Evolutionary conservation across 2,113 vertebrate genomes (phyloP).

Genomic region (Pluvianellus socialis): DNA sequence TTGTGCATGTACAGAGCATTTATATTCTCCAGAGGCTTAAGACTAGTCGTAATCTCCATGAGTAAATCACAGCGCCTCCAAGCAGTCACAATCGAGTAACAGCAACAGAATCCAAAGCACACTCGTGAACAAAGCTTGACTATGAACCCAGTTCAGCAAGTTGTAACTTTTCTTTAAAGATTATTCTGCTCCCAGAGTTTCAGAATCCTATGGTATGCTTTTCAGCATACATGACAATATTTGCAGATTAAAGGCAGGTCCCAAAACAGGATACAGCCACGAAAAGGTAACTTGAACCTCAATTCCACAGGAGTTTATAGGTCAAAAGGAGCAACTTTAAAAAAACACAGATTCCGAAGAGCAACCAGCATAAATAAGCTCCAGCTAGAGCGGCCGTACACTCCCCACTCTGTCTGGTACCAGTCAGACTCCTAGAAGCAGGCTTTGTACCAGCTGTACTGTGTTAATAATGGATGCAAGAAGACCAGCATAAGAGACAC

Average conservation of each 20-base stretch:
- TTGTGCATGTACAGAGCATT: neutral
- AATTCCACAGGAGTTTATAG: conserved; percentile 12
- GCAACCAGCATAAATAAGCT: conserved; percentile 55
- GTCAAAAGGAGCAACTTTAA: conserved; percentile 64
- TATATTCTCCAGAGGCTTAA: neutral
- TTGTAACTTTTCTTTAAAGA: neutral
- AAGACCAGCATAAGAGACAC: neutral
- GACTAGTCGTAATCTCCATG: neutral
- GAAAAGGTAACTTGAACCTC: conserved; percentile 29
- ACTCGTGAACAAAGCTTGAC: neutral
- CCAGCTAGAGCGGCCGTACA: neutral
- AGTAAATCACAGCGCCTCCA: neutral
- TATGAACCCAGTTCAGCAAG: accelerated
- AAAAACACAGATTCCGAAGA: conserved; percentile 56
- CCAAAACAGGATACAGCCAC: neutral
- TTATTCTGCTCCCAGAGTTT: neutral
- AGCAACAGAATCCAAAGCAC: neutral
- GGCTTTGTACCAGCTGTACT: conserved; percentile 48
- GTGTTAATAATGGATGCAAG: conserved; percentile 22
- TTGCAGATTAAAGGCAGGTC: neutral
- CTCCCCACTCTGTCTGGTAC: neutral
- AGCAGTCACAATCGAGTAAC: neutral
- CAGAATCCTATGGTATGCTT: neutral
- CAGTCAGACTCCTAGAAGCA: conserved; percentile 9
- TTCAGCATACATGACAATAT: neutral